phyloP scores from a whole-genome alignment of 2,888 invertebrate genomes.

The Conus canariensis region DNA sequence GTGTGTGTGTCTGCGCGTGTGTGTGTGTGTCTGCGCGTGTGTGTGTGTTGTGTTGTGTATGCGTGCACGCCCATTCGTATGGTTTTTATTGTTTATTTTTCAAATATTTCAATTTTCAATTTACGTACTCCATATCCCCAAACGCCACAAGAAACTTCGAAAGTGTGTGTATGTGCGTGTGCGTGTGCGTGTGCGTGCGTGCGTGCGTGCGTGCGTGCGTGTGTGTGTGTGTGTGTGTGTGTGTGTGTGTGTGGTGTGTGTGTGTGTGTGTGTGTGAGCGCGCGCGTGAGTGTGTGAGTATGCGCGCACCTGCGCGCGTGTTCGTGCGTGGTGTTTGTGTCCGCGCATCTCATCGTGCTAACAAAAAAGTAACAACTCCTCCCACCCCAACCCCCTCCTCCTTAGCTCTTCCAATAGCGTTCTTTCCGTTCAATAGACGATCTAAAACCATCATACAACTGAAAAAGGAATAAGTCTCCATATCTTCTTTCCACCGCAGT shows the following conservation, averaged over 20 bases:
- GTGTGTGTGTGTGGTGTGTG: neutral
- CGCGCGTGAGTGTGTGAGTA: neutral
- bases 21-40: too few species aligned
- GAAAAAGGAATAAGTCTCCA: neutral
- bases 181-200: conserved; percentile 1
- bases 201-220: neutral
- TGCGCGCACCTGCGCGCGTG: neutral
- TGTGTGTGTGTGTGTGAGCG: neutral
- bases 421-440: too few species aligned
- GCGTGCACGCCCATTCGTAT: too few species aligned
- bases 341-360: neutral
- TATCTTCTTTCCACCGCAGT: too few species aligned
- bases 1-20: too few species aligned
- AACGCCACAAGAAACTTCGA: too few species aligned
- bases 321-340: neutral
- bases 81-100: too few species aligned
- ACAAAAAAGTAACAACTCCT: too few species aligned
- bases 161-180: conserved; percentile 9
- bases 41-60: too few species aligned
- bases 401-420: neutral
- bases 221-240: conserved; percentile 18
- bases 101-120: too few species aligned
- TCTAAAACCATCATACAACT: neutral
- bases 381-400: too few species aligned
- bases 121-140: too few species aligned